Evolutionary conservation across 2,797 vertebrate species (phyloP).

Genomic region (Vultur gryphus): DNA sequence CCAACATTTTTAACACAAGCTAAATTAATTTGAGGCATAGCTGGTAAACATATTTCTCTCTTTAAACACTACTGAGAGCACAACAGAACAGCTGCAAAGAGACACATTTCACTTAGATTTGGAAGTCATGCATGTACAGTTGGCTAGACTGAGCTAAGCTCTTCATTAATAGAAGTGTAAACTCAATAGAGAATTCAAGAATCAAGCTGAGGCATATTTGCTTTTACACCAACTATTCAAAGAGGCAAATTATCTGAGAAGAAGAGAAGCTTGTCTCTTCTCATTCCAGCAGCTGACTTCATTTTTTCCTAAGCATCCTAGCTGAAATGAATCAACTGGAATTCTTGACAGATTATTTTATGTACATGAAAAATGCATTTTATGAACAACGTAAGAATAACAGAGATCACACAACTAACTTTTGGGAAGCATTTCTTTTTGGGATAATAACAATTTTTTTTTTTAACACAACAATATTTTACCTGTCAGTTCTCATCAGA

Average conservation of each 20-base stretch:
- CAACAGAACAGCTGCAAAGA: constrained; percentile 49
- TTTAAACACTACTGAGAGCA: constrained; percentile 31
- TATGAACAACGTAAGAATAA: not conserved
- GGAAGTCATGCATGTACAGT: constrained; percentile 60
- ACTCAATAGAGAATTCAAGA: constrained; percentile 56
- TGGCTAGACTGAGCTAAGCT: constrained; percentile 58
- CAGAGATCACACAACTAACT: not conserved
- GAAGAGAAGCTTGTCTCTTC: not conserved
- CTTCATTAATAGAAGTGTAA: constrained; percentile 61
- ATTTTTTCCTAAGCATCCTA: not conserved
- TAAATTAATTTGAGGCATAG: constrained; percentile 56
- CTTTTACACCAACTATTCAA: constrained; percentile 37
- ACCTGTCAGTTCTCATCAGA: not conserved
- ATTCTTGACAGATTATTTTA: not conserved
- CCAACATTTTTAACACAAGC: constrained; percentile 38
- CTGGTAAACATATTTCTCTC: not conserved
- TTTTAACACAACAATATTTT: not conserved
- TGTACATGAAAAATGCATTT: not conserved
- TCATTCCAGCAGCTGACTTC: not conserved
- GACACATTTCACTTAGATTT: constrained; percentile 53
- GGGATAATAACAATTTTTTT: not conserved
- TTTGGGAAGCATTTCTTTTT: not conserved
- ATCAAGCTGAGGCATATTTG: constrained; percentile 21
- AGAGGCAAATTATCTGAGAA: constrained; percentile 40
- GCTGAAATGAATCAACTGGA: not conserved